A percentile compares a stretch with the other conserved stretches of the same genome.
Conservation (phyloP, 2,888 invertebrate species). For the Ctena decussata region DNA sequence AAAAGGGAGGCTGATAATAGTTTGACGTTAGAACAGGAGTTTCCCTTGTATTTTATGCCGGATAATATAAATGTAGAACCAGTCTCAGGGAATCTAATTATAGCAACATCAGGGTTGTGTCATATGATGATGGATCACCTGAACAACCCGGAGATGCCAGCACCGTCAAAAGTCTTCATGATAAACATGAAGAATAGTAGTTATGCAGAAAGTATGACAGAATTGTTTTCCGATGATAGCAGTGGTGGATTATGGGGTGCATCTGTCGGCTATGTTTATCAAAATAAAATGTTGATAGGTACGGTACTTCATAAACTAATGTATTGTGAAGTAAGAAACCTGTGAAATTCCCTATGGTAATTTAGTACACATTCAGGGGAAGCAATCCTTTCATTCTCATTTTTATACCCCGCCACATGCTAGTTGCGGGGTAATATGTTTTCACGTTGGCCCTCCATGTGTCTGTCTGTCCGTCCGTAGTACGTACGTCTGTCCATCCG, state of each 20-base stretch:
- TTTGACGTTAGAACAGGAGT: slow-evolving; percentile 65
- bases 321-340: slow-evolving; percentile 67
- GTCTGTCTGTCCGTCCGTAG: too few relatives aligned
- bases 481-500: too few relatives aligned
- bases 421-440: too few relatives aligned
- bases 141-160: background rate
- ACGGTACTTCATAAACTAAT: slow-evolving; percentile 71
- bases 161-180: slow-evolving; percentile 55
- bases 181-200: slow-evolving; percentile 58
- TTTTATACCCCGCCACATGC: too few relatives aligned
- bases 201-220: slow-evolving; percentile 60
- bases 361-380: too few relatives aligned
- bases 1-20: slow-evolving; percentile 64
- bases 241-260: slow-evolving; percentile 60
- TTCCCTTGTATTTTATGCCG: slow-evolving; percentile 10
- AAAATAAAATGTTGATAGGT: slow-evolving; percentile 73
- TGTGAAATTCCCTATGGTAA: too few relatives aligned
- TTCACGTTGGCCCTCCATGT: too few relatives aligned
- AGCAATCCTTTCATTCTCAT: too few relatives aligned
- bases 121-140: slow-evolving; percentile 22
- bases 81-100: slow-evolving; percentile 48
- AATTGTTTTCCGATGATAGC: slow-evolving; percentile 73
- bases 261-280: slow-evolving; percentile 67
- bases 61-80: slow-evolving; percentile 50
- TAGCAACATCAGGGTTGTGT: slow-evolving; percentile 31